These are phyloP conservation scores for Axinella damicornis DNA, from an alignment of 37 sponge, comb jelly and placozoan species.

Conservation along the genomic window DNA sequence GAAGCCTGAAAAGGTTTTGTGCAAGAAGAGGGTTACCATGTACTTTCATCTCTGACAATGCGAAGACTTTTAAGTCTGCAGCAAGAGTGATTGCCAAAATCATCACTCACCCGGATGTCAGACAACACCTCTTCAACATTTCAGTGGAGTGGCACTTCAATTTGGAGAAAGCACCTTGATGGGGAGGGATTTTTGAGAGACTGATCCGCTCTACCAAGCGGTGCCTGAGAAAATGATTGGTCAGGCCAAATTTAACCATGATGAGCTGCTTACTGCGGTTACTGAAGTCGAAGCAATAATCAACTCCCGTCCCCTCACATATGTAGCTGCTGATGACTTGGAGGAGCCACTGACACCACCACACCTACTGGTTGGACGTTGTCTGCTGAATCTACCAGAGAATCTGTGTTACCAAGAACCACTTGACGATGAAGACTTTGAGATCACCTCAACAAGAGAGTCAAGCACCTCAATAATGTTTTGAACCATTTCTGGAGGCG, in stretches of 20 bases:
- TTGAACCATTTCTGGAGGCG: constrained; percentile 9
- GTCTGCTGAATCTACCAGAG: constrained; percentile 30
- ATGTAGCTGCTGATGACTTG: constrained; percentile 35
- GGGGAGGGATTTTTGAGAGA: constrained; percentile 28
- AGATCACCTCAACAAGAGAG: neutral
- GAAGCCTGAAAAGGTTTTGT: constrained; percentile 23
- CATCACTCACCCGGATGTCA: neutral
- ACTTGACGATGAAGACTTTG: neutral
- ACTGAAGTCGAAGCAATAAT: constrained; percentile 37
- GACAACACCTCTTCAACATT: neutral
- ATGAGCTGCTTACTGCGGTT: constrained; percentile 31
- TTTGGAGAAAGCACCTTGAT: constrained; percentile 6
- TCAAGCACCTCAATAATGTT: constrained; percentile 8
- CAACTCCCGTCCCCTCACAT: constrained; percentile 18
- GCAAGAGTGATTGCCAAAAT: neutral
- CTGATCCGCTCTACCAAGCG: constrained; percentile 9
- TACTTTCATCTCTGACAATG: constrained; percentile 2
- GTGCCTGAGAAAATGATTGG: constrained; percentile 9
- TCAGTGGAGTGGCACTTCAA: constrained; percentile 13
- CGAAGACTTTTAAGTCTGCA: constrained; percentile 22
- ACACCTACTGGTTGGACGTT: constrained; percentile 31
- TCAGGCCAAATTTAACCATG: neutral
- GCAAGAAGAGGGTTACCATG: constrained; percentile 5
- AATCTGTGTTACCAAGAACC: neutral
- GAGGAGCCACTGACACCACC: constrained; percentile 45